Evolutionary conservation across 2,888 invertebrate genomes (phyloP), one percentile per base, ranked within the genome.

Genomic region (Eilema sororculum): DNA sequence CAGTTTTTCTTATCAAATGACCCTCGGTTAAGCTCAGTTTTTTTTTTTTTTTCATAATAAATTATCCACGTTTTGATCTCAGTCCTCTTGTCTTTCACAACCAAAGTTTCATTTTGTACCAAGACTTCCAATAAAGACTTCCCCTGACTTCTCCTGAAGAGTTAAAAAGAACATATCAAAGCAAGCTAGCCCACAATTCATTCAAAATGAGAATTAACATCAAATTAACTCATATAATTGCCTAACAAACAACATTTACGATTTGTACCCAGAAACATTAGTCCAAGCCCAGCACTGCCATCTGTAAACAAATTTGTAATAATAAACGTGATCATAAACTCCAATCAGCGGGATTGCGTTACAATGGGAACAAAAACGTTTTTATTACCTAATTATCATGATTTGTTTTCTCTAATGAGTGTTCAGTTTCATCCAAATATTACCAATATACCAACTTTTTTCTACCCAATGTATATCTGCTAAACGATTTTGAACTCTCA

Each of bases 321-420:
- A 91, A 94, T 93, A 90, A 91, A 89, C 83, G 75, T 71, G 78
- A 78, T 85, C 87, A 71, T 94, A 93, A 94, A 93, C 80, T 68
- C 87, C 91, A 93, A 91, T 93, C 91, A 90, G 86, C 82, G 77
- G 83, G 87, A 91, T 91, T 89, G 90, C 84, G 84, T 89, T 88
- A 92, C 91, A 93, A 91, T 90, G 87, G 88, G 89, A 90, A 91
- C 90, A 87, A 85, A 84, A 87, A 86, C 85, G 87, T 76, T 86
- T 93, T 94, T 94, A 94, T 91, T 88, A 88, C 90, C 93, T 93
- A 92, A 94, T 94, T 93, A 93, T 89, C 90, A 93, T 93, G 93
- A 93, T 94, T 94, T 94, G 93, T 93, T 93, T 93, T 92, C 88
- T 87, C 87, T 93, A 94, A 94, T 93, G 91, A 93, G 88, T 83